Base-by-base conservation (phyloP, 2,888 invertebrate species). In the Diploptera punctata region DNA sequence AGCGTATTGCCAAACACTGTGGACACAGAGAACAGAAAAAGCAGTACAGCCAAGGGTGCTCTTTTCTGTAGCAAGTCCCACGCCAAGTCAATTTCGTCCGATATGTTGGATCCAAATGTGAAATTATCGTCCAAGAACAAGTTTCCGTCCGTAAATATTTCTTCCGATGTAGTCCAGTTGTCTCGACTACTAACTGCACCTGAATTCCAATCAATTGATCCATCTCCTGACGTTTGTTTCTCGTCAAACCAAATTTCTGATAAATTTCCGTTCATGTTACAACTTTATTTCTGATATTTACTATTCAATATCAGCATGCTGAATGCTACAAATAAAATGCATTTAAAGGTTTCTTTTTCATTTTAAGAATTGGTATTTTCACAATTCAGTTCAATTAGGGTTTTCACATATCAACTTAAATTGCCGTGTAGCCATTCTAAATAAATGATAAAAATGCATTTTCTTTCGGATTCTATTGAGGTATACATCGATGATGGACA, bases 1-100 rank as follows among this genome's bases (percentile, higher is more conserved):
- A 99, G 86, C 80, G 92, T 90, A 83, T 99, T 99, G 71, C 99
- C 99, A 80, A 97, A 93, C 0, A 99, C 94, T 0, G 98, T 98
- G 9, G 95, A 92, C 73, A 97, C 86, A 0, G 97, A 97, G 83
- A 98, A 97, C 16, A 94, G 84, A 19, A 95, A 87, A 16, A 99
- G 86, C 61, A 98, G 87, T 0, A 91, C 86, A n/a, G 95, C 93
- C 33, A 95, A 85, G 16, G 91, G 86, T 3, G 91, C 91, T 52
- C 93, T 88, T 76, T 94, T 93, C 77, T 91, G 88, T 29, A 88
- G 86, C 76, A 91, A 81, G 65, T 81, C 81, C 83, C 83, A 83
- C 4, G 82, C 82, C 75, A 83, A 82, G 68, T 57, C 61, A 16
- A 1, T 24, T 18, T 13, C 67, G 3, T 26, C 18, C 13, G 70